phyloP scores from a whole-genome alignment of 2,888 invertebrate species.

The Drosophila picticornis region DNA sequence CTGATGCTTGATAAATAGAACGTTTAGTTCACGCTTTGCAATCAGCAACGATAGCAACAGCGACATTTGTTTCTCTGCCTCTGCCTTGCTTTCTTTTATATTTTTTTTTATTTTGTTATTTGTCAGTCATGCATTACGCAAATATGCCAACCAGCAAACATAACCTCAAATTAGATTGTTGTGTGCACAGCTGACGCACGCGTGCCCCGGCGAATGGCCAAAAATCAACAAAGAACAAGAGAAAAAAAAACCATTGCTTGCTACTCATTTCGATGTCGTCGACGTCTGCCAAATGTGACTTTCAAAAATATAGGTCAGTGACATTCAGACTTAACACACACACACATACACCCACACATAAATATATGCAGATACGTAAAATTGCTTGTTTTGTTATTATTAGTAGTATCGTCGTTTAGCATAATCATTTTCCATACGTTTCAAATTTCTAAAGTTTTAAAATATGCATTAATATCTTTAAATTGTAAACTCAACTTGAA shows the following conservation, averaged over 20 bases:
- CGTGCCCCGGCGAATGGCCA: constrained; percentile 49
- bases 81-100: background rate
- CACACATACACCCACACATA: background rate
- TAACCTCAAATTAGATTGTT: constrained; percentile 58
- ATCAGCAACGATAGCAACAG: constrained; percentile 39
- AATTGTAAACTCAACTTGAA: background rate
- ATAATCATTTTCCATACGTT: background rate
- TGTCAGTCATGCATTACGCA: constrained; percentile 63
- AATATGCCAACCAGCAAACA: constrained; percentile 25
- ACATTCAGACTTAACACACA: constrained; percentile 59
- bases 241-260: constrained; percentile 10
- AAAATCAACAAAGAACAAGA: constrained; percentile 5
- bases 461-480: background rate
- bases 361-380: constrained; percentile 4
- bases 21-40: constrained; percentile 40
- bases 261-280: constrained; percentile 1
- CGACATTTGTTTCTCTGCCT: constrained; percentile 9
- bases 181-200: constrained; percentile 63
- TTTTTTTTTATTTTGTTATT: background rate
- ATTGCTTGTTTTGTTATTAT: background rate
- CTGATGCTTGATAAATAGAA: constrained; percentile 30
- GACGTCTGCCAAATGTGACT: constrained; percentile 61
- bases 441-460: background rate
- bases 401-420: background rate
- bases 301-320: constrained; percentile 78